These are phyloP conservation scores for Tragelaphus eurycerus DNA, from an alignment of 2,797 vertebrate genomes.

Conservation along the genomic window DNA sequence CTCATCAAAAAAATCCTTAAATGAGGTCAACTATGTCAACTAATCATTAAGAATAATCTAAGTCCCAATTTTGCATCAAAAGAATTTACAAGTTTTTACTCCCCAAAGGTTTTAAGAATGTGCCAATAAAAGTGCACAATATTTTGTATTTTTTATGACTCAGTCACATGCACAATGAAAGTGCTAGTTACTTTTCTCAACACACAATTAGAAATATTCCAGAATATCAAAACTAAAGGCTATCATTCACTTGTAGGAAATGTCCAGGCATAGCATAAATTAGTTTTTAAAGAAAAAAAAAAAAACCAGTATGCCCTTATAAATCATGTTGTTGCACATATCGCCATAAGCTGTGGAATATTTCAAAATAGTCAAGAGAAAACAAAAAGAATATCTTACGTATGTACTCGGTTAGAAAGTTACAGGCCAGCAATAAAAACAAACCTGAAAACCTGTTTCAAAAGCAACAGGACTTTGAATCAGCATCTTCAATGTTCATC, in stretches of 20 bases:
- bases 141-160: slow-evolving; percentile 67
- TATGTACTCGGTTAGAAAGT: slow-evolving; percentile 22
- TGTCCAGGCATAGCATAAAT: neutral
- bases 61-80: slow-evolving; percentile 60
- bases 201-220: slow-evolving; percentile 42
- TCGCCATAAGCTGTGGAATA: neutral
- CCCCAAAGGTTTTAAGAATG: slow-evolving; percentile 63
- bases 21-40: slow-evolving; percentile 59
- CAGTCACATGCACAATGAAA: slow-evolving; percentile 46
- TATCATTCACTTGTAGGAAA: slow-evolving; percentile 35
- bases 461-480: slow-evolving; percentile 47
- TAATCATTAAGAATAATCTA: slow-evolving; percentile 70
- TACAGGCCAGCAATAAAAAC: slow-evolving; percentile 57
- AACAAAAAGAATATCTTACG: slow-evolving; percentile 56
- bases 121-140: slow-evolving; percentile 50
- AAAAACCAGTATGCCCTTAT: neutral
- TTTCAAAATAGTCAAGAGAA: slow-evolving; percentile 54
- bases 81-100: slow-evolving; percentile 62
- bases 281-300: neutral
- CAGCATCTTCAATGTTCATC: slow-evolving; percentile 68
- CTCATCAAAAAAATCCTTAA: slow-evolving; percentile 68
- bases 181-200: slow-evolving; percentile 5
- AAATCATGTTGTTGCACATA: slow-evolving; percentile 34
- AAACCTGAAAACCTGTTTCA: slow-evolving; percentile 63
- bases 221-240: slow-evolving; percentile 58